Evolutionary conservation across 1,140 invertebrate genomes (phyloP).

Genomic region (Zaprionus davidi): DNA sequence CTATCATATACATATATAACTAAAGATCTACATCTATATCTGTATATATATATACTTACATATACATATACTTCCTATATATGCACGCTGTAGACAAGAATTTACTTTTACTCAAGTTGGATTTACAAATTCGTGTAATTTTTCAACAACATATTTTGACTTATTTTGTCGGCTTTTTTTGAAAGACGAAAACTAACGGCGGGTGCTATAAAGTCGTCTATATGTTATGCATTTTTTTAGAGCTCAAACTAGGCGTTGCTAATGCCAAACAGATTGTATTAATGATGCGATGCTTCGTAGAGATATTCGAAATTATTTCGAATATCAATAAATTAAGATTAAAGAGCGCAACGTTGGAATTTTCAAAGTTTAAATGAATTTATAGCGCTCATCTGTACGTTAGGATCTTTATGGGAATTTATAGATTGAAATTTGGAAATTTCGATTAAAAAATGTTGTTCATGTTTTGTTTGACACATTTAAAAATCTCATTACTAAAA

Average conservation of each 20-base stretch:
- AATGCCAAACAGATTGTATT: slow-evolving; percentile 54
- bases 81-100: slow-evolving; percentile 20
- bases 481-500: background rate
- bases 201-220: background rate
- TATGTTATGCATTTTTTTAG: background rate
- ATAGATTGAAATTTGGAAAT: background rate
- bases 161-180: slow-evolving; percentile 6
- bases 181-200: background rate
- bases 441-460: background rate
- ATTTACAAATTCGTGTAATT: slow-evolving; percentile 68
- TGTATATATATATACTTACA: background rate
- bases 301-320: slow-evolving; percentile 7
- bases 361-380: background rate
- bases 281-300: slow-evolving; percentile 53
- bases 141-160: slow-evolving; percentile 48
- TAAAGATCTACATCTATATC: background rate
- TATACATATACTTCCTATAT: background rate
- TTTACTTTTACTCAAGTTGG: slow-evolving; percentile 60
- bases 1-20: background rate
- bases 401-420: background rate
- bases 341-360: background rate
- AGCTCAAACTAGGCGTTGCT: slow-evolving; percentile 50
- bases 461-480: background rate
- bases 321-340: slow-evolving; percentile 3
- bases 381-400: background rate